Percentiles rank a stretch among this genome's conserved stretches.
Evolutionary conservation across 2,113 vertebrate genomes (phyloP).

Genomic region (Morone chrysops): DNA sequence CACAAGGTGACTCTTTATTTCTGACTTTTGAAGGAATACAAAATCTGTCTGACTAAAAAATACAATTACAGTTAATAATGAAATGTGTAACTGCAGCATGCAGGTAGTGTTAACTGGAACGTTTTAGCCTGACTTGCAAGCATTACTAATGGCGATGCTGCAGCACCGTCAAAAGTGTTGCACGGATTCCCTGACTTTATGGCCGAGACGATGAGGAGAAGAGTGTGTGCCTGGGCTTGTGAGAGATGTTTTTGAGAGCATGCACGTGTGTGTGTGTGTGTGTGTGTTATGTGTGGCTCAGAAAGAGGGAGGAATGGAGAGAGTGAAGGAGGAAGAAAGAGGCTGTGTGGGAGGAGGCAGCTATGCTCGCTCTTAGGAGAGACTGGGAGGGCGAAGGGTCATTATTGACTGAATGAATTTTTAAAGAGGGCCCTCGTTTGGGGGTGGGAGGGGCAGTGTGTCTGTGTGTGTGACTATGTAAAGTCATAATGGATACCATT

Average conservation of each 20-base stretch:
- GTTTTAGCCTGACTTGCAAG: conserved; percentile 16
- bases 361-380: conserved; percentile 78
- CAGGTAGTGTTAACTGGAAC: conserved; percentile 7
- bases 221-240: conserved; percentile 27
- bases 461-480: conserved; percentile 52
- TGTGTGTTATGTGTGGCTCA: conserved; percentile 38
- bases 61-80: conserved; percentile 44
- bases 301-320: conserved; percentile 42
- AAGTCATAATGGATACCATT: conserved; percentile 51
- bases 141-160: conserved; percentile 41
- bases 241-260: neutral
- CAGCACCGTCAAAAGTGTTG: conserved; percentile 17
- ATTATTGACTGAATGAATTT: conserved; percentile 84
- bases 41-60: conserved; percentile 31
- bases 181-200: conserved; percentile 26
- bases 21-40: conserved; percentile 17
- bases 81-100: conserved; percentile 34
- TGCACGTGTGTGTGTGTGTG: conserved; percentile 25
- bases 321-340: conserved; percentile 52
- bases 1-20: conserved; percentile 48
- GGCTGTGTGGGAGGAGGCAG: conserved; percentile 79
- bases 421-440: conserved; percentile 78
- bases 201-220: conserved; percentile 20
- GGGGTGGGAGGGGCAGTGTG: conserved; percentile 52
- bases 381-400: conserved; percentile 80